Evolutionary conservation across 1,140 invertebrate genomes (phyloP).

Genomic region (Diachasmimorpha longicaudata): DNA sequence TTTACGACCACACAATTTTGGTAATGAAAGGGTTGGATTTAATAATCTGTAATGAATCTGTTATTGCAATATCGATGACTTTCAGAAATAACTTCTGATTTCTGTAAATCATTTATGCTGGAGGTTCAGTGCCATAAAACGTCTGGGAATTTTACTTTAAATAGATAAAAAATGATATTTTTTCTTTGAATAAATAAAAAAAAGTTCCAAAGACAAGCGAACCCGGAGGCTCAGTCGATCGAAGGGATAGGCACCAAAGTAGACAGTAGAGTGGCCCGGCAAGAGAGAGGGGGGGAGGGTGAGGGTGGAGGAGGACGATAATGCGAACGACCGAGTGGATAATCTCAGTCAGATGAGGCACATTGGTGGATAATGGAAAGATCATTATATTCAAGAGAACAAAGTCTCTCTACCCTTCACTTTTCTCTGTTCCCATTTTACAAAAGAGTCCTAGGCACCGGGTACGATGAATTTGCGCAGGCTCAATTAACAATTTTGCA

Average conservation of each 20-base stretch:
- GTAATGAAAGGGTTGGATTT: too few relatives aligned
- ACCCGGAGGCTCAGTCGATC: too few relatives aligned
- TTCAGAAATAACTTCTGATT: too few relatives aligned
- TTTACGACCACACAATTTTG: too few relatives aligned
- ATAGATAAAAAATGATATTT: too few relatives aligned
- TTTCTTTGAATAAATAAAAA: too few relatives aligned
- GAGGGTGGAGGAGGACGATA: constrained; percentile 41
- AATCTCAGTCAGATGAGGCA: constrained; percentile 45
- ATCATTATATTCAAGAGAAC: constrained; percentile 59
- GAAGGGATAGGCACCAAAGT: constrained; percentile 22
- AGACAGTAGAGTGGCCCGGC: constrained; percentile 18
- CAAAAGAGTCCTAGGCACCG: not conserved
- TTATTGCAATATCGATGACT: too few relatives aligned
- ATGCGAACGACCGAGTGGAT: constrained; percentile 58
- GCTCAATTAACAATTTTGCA: constrained; percentile 53
- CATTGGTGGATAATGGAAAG: constrained; percentile 56
- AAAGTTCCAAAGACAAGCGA: not conserved
- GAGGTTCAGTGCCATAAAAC: too few relatives aligned
- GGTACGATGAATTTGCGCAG: constrained; percentile 31
- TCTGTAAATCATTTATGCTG: too few relatives aligned
- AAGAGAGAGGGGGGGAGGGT: too few relatives aligned
- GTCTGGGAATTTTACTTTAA: too few relatives aligned
- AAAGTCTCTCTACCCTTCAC: constrained; percentile 43
- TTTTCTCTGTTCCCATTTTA: constrained; percentile 1
- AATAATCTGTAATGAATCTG: too few relatives aligned